Base-by-base conservation (phyloP, 2,113 vertebrate species). In the Ctenodactylus gundi region DNA sequence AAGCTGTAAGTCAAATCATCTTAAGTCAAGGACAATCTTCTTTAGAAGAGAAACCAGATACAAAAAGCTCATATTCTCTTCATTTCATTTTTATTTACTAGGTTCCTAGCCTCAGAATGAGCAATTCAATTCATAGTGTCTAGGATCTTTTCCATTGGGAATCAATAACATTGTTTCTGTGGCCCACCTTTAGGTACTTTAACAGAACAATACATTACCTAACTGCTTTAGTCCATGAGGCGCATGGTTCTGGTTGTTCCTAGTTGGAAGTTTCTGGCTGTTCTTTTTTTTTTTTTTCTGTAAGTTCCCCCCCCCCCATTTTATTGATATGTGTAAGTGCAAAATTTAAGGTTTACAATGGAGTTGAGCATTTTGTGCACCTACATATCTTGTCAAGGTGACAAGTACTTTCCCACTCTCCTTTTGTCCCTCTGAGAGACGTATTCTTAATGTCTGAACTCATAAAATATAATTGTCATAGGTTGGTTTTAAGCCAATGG, bases 381-480 rank as follows among this genome's bases (percentile, higher is more conserved):
- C n/a, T n/a, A n/a, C n/a, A n/a, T n/a, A n/a, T n/a, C n/a, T n/a
- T n/a, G n/a, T n/a, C n/a, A n/a, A n/a, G n/a, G n/a, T n/a, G n/a
- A n/a, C n/a, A n/a, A n/a, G n/a, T n/a, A n/a, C n/a, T n/a, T n/a
- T n/a, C n/a, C n/a, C n/a, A n/a, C n/a, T n/a, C n/a, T n/a, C n/a
- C n/a, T n/a, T n/a, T n/a, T n/a, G n/a, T n/a, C n/a, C n/a, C n/a
- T n/a, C n/a, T n/a, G n/a, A n/a, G n/a, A n/a, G n/a, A n/a, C n/a
- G n/a, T 53, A 94, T 34, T 70, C 92, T 97, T 95, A 67, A 39
- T 88, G 91, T 96, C 97, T 97, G 78, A 95, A 41, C 77, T 92
- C 90, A 97, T 98, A 97, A 97, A 97, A 97, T 72, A 76, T 60
- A 96, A 97, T 98, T 97, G 97, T 97, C 96, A 97, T 82, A 85